Conservation (phyloP, 2,797 vertebrate species). For the Oreochromis mossambicus region DNA sequence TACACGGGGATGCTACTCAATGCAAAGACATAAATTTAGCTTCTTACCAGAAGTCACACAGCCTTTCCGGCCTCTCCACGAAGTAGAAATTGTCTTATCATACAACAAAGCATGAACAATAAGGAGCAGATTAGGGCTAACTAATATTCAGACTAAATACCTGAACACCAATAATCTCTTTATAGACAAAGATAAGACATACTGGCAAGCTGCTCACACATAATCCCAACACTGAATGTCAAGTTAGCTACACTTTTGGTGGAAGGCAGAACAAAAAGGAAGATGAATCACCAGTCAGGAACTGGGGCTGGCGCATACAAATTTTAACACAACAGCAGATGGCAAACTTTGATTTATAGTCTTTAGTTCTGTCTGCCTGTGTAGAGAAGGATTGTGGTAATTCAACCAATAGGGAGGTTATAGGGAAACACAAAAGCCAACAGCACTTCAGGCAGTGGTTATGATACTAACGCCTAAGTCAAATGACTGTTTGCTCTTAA, state of each 20-base stretch:
- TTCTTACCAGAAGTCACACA: background rate
- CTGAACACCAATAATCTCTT: background rate
- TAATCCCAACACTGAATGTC: background rate
- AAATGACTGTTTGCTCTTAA: background rate
- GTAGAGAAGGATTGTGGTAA: background rate
- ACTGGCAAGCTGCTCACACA: background rate
- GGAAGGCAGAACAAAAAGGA: background rate
- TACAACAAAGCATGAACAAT: background rate
- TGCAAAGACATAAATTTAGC: background rate
- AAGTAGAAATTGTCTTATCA: background rate
- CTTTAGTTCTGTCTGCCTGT: background rate
- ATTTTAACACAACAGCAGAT: background rate
- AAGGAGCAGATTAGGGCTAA: background rate
- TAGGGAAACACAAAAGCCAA: background rate
- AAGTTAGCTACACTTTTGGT: background rate
- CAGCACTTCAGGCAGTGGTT: background rate
- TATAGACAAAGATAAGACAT: background rate
- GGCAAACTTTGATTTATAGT: background rate
- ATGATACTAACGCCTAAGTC: background rate
- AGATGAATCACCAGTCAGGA: background rate
- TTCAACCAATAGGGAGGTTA: background rate
- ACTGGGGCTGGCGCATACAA: background rate
- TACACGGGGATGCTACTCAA: fast-evolving
- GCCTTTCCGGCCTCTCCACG: background rate
- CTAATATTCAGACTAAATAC: background rate